Percentiles rank a stretch among this genome's conserved stretches.
phyloP scores from a whole-genome alignment of 2,113 vertebrate genomes.

The Prinia subflava region DNA sequence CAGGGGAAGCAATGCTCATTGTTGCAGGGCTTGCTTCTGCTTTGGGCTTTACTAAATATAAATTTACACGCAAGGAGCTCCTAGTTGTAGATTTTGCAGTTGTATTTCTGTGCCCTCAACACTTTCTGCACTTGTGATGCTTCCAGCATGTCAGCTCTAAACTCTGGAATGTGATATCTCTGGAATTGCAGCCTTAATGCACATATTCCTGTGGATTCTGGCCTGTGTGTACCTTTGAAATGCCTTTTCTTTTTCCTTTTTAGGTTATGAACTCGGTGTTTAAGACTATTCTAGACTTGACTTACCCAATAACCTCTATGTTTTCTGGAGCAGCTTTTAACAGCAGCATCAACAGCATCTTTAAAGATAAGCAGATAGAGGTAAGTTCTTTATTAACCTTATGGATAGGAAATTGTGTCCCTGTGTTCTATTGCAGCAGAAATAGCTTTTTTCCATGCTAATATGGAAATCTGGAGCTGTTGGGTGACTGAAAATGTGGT shows the following conservation, averaged over 20 bases:
- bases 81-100: not conserved
- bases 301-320: constrained; percentile 93
- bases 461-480: not conserved
- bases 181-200: not conserved
- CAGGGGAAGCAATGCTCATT: not conserved
- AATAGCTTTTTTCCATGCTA: not conserved
- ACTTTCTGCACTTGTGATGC: not conserved
- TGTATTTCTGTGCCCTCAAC: not conserved
- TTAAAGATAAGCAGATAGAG: constrained; percentile 91
- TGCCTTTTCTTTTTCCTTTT: not conserved
- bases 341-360: constrained; percentile 79
- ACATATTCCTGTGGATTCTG: not conserved
- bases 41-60: not conserved
- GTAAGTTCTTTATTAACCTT: constrained; percentile 44
- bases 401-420: not conserved
- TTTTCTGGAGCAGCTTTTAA: constrained; percentile 92
- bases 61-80: not conserved
- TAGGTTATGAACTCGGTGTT: constrained; percentile 87
- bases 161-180: not conserved
- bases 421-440: not conserved
- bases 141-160: not conserved
- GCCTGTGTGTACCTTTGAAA: not conserved
- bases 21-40: not conserved
- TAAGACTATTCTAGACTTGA: constrained; percentile 87
- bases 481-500: not conserved